Base-by-base conservation (phyloP, 2,113 vertebrate species). In the Prolemur simus region DNA sequence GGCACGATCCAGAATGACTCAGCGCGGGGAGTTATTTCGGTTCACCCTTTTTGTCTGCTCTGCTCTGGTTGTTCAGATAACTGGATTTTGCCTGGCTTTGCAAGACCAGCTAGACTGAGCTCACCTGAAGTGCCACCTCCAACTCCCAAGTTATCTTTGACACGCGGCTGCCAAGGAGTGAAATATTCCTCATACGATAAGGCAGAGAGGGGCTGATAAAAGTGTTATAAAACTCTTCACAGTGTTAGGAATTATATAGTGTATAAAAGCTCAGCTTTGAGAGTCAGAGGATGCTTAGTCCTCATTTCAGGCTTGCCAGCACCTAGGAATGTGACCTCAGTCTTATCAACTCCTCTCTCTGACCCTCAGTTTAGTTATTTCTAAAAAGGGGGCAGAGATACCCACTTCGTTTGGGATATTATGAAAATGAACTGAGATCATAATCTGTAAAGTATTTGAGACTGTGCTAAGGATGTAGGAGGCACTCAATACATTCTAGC, bases 41-140 rank as follows among this genome's bases (percentile, higher is more conserved):
- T n/a, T 69, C 15, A 5, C 29, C 39, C 83, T 92, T 90, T 76
- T 47, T 87, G 84, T 88, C 95, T n/a, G 37, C 86, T 88, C 60
- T 7, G 47, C 58, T 25, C 68, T 89, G 49, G 20, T 49, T 52
- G 85, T 69, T 73, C 60, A 82, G 74, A 89, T 83, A 29, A 68
- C 42, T n/a, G 34, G 58, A 54, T 60, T 64, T 54, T 2, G 52
- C 85, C 63, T 56, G 89, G 68, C 45, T 96, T 60, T 45, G 64
- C 66, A 77, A 63, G 56, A 56, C 47, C 34, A 34, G 52, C 15
- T 76, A 9, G 56, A 15, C 32, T 27, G 18, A 56, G 42, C 42
- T 73, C 74, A 47, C 34, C 25, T 5, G 5, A 34, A 20, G 4
- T 3, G 6, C 23, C 52, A 6, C 20, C 64, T 32, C 68, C 11